Percentiles rank a stretch among this genome's conserved stretches.
phyloP scores from a whole-genome alignment of 2,797 vertebrate species.

The Avahi laniger region DNA sequence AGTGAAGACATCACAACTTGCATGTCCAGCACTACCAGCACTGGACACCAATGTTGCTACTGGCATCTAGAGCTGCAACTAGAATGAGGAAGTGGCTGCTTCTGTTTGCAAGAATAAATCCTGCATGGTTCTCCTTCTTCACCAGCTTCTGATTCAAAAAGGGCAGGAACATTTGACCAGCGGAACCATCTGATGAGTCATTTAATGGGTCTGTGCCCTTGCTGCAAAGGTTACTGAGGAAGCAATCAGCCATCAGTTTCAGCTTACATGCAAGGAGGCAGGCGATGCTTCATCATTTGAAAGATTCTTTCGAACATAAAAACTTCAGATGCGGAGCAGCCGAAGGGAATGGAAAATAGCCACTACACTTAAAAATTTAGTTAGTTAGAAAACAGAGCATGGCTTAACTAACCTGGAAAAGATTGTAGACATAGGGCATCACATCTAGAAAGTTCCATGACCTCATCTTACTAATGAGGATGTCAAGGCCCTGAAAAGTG shows the following conservation, averaged over 20 bases:
- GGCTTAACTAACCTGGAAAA: background rate
- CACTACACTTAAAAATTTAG: background rate
- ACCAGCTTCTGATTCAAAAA: background rate
- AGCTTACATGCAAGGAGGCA: background rate
- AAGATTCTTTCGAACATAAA: background rate
- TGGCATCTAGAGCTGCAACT: background rate
- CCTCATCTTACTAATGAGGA: background rate
- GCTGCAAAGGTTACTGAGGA: background rate
- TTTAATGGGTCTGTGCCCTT: background rate
- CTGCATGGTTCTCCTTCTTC: background rate
- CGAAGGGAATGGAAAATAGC: background rate
- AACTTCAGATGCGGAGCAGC: background rate
- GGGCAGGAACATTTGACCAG: background rate
- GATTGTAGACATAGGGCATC: background rate
- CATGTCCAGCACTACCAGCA: too few species aligned
- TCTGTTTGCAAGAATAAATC: background rate
- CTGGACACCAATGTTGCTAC: background rate
- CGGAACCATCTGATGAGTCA: background rate
- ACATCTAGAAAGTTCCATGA: background rate
- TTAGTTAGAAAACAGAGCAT: background rate
- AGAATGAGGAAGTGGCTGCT: background rate
- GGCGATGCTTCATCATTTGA: background rate
- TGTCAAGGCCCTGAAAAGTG: background rate
- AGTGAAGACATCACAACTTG: background rate
- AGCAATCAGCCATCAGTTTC: background rate